Percentiles rank a stretch among this genome's conserved stretches.
phyloP scores from a whole-genome alignment of 2,797 vertebrate genomes.

The Anguilla marmorata region DNA sequence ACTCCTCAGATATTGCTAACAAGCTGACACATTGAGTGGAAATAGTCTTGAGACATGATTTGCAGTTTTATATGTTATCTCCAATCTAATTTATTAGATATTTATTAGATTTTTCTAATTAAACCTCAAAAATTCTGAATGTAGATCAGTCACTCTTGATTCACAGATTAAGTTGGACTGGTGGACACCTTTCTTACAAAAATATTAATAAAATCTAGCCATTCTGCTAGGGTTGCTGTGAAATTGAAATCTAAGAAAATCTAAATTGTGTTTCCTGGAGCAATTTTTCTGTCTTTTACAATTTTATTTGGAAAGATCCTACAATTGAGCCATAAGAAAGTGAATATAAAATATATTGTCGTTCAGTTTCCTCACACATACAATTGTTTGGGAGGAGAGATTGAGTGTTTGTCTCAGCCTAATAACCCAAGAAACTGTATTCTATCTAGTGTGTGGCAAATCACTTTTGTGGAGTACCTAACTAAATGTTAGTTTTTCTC shows the following conservation, averaged over 20 bases:
- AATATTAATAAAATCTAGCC: neutral
- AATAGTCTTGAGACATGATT: neutral
- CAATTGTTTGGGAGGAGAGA: neutral
- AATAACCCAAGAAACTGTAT: neutral
- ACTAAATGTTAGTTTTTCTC: neutral
- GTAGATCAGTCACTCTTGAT: neutral
- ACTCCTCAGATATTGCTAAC: no score
- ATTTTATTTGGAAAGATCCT: neutral
- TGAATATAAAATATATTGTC: neutral
- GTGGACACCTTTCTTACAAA: neutral
- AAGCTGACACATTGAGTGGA: no score
- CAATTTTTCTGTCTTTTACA: neutral
- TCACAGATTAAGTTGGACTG: neutral
- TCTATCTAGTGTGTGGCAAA: neutral
- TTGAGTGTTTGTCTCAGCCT: neutral
- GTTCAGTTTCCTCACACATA: neutral
- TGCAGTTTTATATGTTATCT: neutral
- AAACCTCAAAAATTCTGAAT: neutral
- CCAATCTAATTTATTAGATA: neutral
- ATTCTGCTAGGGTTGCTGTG: neutral
- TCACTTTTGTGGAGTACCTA: neutral
- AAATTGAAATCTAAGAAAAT: neutral
- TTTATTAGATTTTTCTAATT: neutral
- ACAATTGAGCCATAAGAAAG: neutral
- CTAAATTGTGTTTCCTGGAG: neutral